Percentiles rank a stretch among this genome's conserved stretches.
phyloP scores from a whole-genome alignment of 2,113 vertebrate genomes.

The Eleginops maclovinus region DNA sequence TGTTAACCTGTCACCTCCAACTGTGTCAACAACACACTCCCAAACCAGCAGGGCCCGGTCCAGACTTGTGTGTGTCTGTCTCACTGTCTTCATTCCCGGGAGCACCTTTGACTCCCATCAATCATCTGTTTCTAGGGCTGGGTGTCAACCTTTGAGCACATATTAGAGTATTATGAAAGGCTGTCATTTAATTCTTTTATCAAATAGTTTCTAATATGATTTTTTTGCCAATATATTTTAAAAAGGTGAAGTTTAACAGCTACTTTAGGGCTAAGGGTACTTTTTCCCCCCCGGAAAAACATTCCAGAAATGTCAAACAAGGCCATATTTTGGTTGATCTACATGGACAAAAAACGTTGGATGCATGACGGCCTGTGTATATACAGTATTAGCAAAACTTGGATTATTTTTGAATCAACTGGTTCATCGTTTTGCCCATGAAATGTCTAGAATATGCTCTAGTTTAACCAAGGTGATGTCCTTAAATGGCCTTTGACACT shows the following conservation, averaged over 20 bases:
- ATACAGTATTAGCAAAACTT: not conserved
- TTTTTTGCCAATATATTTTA: not conserved
- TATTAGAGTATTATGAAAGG: too few relatives aligned
- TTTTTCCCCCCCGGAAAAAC: too few relatives aligned
- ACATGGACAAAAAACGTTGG: not conserved
- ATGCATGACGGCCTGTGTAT: not conserved
- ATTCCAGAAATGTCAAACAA: too few relatives aligned
- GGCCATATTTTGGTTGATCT: not conserved
- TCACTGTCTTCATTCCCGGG: not conserved
- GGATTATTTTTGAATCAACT: not conserved
- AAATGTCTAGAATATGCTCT: not conserved
- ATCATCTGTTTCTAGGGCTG: not conserved
- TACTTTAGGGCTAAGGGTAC: not conserved
- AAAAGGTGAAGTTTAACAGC: not conserved
- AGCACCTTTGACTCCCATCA: not conserved
- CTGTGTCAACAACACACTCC: conserved; percentile 6
- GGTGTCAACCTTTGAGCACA: too few relatives aligned
- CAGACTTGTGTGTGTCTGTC: not conserved
- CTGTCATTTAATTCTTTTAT: too few relatives aligned
- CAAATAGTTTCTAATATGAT: too few relatives aligned
- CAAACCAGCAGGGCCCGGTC: not conserved
- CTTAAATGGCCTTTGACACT: not conserved
- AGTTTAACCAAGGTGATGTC: not conserved
- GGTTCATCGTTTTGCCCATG: not conserved
- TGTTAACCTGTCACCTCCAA: conserved; percentile 3